Conservation (phyloP, 2,113 vertebrate species). For the Vulpes ferrilata region DNA sequence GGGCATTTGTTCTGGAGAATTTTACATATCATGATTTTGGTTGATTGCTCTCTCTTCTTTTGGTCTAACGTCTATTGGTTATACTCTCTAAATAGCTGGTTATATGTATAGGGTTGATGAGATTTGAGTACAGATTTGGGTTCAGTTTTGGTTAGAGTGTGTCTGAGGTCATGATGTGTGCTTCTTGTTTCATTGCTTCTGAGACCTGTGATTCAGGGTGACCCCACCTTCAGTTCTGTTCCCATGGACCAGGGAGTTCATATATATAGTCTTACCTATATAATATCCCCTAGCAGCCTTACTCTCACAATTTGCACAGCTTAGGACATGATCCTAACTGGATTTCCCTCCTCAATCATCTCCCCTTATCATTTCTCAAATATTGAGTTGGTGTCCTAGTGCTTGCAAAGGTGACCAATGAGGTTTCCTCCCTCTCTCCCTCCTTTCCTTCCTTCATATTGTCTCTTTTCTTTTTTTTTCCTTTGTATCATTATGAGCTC, state of each 20-base stretch:
- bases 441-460: background rate
- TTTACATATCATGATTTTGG: background rate
- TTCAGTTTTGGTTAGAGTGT: background rate
- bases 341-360: background rate
- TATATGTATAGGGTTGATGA: background rate
- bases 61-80: background rate
- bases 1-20: background rate
- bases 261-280: accelerated
- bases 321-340: background rate
- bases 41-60: background rate
- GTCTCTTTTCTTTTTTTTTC: background rate
- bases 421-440: background rate
- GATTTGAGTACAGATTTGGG: background rate
- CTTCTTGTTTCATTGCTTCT: background rate
- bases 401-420: background rate
- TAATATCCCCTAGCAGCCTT: background rate
- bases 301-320: background rate
- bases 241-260: background rate
- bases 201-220: background rate
- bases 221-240: background rate
- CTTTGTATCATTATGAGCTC: background rate
- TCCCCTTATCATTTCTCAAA: background rate
- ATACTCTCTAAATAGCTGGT: background rate
- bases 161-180: background rate
- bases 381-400: background rate